Base-by-base conservation (phyloP, 2,797 vertebrate species). In the Lepus townsendii region DNA sequence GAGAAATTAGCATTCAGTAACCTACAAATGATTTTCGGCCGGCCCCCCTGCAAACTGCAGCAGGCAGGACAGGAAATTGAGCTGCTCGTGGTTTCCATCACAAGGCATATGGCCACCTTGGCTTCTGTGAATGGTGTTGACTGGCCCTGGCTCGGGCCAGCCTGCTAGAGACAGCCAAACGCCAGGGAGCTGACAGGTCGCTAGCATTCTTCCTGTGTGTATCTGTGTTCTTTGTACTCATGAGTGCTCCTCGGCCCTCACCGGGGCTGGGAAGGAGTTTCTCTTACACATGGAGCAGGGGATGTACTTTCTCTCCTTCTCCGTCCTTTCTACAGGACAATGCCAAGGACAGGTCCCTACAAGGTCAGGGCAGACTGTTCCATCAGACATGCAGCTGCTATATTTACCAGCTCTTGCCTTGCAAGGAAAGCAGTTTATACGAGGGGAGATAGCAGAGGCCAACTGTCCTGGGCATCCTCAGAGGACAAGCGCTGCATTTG, bases 371-470 rank as follows among this genome's bases (percentile, higher is more conserved):
- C 96, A 94, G 84, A 92, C 94, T 42, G 54, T 95, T 94, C 72
- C 73, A 88, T 94, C 94, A 95, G 94, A 95, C 75, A 95, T 79
- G 91, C 82, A 84, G 95, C 88, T 95, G 86, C 97, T 97, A 96
- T 97, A 96, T 97, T 97, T 97, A 96, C 79, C 76, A 50, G 22
- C 69, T n/a, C 94, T 94, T 89, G 77, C 73, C 93, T 95, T 96
- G 94, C 80, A 93, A 80, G 82, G 73, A 93, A 32, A 95, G 80
- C 94, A 90, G 76, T 89, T 96, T 83, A 42, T 54, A 26, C 24
- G 69, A 94, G 85, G 93, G 94, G 91, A 95, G 91, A 30, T 60
- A 79, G 54, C 38, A 68, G 86, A 93, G 91, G 76, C 89, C 83
- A 73, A 50, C 65, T 52, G 66, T 60, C 71, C 65, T 8, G 1